Base-by-base conservation (phyloP, 2,888 invertebrate genomes). In the Rotaria magnacalcarata region DNA sequence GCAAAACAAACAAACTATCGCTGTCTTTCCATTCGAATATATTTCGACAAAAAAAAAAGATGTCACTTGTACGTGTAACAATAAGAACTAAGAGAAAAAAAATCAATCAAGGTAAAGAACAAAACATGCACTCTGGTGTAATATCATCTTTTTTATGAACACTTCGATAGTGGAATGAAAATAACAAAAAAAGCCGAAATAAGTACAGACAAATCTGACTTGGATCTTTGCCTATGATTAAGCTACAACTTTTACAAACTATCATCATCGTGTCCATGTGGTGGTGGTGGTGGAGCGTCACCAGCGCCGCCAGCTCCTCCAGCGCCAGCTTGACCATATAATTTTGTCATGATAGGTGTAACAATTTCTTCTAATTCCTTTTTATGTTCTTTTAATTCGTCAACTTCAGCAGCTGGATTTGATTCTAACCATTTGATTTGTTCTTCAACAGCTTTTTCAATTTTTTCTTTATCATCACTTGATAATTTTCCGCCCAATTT, bases 351-450 rank as follows among this genome's bases (percentile, higher is more conserved):
- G 52, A 99, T 98, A 16, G 99, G 99, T 91, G 97, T 96, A 0
- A 97, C 96, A 60, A 97, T 94, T 89, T 95, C 95, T 91, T 97
- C 96, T 85, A 99, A 92, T 88, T 96, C 94, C 91, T 97, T 97
- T 94, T 93, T 97, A 91, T 97, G 96, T 90, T 95, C 94, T 91
- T 96, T 96, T 92, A 95, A 95, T 87, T 96, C 96, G 89, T 96
- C 96, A 0, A 94, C 93, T 87, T 96, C 96, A 0, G 95, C 95
- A 89, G 97, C 96, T 89, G 94, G 94, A 92, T 99, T 97, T 88
- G 95, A 94, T 91, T 99, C 97, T 88, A 99, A 92, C 98, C 98
- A 99, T 90, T 97, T 96, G 91, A 99, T 97, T 88, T 96, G 94
- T 89, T 96, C 96, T 87, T 97, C 96, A 88, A 98, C 95, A 27